phyloP scores from a whole-genome alignment of 2,888 invertebrate species.

The Melinaea menophilus region DNA sequence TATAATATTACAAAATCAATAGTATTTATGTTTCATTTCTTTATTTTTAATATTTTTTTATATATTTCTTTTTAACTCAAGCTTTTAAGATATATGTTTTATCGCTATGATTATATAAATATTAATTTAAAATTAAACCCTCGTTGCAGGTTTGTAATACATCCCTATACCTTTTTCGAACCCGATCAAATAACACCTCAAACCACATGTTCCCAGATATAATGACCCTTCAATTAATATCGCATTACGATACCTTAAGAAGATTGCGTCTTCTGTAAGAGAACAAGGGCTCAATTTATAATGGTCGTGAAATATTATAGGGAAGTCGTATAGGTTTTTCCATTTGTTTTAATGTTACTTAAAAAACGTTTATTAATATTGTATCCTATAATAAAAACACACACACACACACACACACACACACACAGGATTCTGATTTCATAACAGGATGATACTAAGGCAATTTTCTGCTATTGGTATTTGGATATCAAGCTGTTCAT shows the following conservation, averaged over 20 bases:
- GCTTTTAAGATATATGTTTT: too few species aligned
- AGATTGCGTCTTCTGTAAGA: conserved; percentile 7
- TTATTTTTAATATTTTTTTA: too few species aligned
- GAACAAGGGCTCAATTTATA: conserved; percentile 21
- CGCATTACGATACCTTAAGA: background rate
- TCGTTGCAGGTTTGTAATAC: background rate
- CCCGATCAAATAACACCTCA: conserved; percentile 3
- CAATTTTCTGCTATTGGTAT: too few species aligned
- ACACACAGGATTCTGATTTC: too few species aligned
- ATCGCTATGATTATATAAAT: too few species aligned
- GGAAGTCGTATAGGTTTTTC: conserved; percentile 25
- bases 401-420: background rate
- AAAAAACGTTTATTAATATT: background rate
- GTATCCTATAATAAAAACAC: background rate
- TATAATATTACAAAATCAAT: too few species aligned
- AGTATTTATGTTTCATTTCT: too few species aligned
- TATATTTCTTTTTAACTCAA: too few species aligned
- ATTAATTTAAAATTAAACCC: background rate
- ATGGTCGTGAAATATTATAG: conserved; percentile 29
- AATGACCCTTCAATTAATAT: conserved; percentile 10
- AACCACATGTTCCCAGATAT: conserved; percentile 20
- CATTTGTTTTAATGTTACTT: background rate
- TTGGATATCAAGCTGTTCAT: too few species aligned
- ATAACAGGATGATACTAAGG: too few species aligned
- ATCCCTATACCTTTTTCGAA: background rate